Evolutionary conservation across 2,797 vertebrate species (phyloP).

Genomic region (Acestrorhynchus altus): DNA sequence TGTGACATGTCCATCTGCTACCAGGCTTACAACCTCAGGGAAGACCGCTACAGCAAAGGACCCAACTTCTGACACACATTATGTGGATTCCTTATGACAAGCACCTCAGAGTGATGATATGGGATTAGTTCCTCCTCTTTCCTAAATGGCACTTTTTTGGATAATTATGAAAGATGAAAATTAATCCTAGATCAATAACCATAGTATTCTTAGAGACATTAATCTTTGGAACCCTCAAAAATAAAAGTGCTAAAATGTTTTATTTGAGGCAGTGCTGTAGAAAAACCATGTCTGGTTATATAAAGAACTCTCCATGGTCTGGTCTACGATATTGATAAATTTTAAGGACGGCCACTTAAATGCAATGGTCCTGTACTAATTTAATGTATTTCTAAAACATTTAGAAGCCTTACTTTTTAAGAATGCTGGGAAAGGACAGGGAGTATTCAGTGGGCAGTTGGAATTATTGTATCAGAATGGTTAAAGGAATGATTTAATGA

Average conservation of each 20-base stretch:
- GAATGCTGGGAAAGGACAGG: background rate
- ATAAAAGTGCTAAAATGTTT: background rate
- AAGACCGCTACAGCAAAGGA: constrained; percentile 82
- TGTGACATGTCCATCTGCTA: constrained; percentile 82
- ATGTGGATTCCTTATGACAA: background rate
- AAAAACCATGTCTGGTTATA: background rate
- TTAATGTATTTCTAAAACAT: background rate
- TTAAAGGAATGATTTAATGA: background rate
- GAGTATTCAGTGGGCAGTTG: background rate
- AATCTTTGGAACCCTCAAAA: background rate
- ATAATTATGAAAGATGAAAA: constrained; percentile 3
- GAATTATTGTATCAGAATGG: background rate
- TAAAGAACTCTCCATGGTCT: background rate
- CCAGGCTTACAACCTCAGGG: constrained; percentile 77
- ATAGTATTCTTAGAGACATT: background rate
- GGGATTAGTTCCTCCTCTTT: background rate
- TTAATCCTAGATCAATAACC: constrained; percentile 4
- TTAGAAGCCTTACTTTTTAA: background rate
- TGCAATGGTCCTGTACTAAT: background rate
- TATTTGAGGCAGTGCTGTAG: background rate
- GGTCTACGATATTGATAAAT: too few species aligned
- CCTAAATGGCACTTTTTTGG: background rate
- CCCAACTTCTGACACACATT: constrained; percentile 73
- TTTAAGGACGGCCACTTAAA: too few species aligned
- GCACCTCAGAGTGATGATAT: background rate